Evolutionary conservation across 2,888 invertebrate genomes (phyloP).

Genomic region (Acronicta aceris): DNA sequence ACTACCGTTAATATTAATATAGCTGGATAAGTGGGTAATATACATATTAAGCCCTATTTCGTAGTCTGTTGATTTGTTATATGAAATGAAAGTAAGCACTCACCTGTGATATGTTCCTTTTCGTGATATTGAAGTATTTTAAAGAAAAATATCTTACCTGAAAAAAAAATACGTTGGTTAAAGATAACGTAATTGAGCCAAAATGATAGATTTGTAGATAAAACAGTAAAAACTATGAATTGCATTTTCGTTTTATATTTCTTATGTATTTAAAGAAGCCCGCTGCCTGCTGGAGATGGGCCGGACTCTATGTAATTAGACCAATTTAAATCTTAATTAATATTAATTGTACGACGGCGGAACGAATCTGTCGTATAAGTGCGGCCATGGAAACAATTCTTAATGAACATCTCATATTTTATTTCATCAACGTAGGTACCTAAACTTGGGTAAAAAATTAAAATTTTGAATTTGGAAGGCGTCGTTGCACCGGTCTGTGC

Average conservation of each 20-base stretch:
- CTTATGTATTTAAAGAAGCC: slow-evolving; percentile 71
- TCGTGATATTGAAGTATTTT: slow-evolving; percentile 9
- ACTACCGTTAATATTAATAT: slow-evolving; percentile 18
- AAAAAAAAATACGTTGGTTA: slow-evolving; percentile 37
- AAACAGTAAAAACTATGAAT: slow-evolving; percentile 27
- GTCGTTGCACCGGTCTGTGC: slow-evolving; percentile 49
- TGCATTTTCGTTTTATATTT: slow-evolving; percentile 66
- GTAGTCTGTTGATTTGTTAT: slow-evolving; percentile 7
- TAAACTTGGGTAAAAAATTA: slow-evolving; percentile 30
- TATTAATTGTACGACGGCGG: slow-evolving; percentile 88
- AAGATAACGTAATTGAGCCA: slow-evolving; percentile 7
- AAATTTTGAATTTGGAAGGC: slow-evolving; percentile 53
- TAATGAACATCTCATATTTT: slow-evolving; percentile 60
- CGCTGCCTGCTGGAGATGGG: slow-evolving; percentile 78
- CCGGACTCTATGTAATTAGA: slow-evolving; percentile 87
- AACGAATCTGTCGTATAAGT: slow-evolving; percentile 87
- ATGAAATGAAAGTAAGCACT: slow-evolving; percentile 16
- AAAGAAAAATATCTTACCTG: slow-evolving; percentile 61
- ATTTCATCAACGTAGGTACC: slow-evolving; percentile 50
- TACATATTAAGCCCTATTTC: slow-evolving; percentile 2
- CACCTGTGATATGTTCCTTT: slow-evolving; percentile 14
- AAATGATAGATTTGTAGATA: background rate
- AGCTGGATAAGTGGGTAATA: background rate
- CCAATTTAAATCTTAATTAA: slow-evolving; percentile 90
- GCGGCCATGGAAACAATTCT: slow-evolving; percentile 75